Percentiles rank a stretch among this genome's conserved stretches.
Evolutionary conservation across 2,888 invertebrate genomes (phyloP).

Genomic region (Acanthosoma haemorrhoidale): DNA sequence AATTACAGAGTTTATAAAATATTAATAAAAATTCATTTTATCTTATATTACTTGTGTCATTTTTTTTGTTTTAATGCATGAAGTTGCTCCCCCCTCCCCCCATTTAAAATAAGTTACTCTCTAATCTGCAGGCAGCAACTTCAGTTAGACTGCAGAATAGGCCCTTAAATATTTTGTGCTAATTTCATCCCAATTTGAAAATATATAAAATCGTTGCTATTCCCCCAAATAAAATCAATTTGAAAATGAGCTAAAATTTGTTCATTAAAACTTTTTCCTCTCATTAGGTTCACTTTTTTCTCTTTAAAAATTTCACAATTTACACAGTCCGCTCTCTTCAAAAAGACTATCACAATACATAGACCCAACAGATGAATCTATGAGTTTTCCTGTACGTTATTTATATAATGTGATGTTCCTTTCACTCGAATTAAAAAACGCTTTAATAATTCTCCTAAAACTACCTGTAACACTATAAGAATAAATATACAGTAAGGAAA

Average conservation of each 20-base stretch:
- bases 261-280: constrained; percentile 11
- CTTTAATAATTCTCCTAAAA: constrained; percentile 28
- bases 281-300: constrained; percentile 1
- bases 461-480: constrained; percentile 37
- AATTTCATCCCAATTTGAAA: constrained; percentile 17
- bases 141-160: constrained; percentile 12
- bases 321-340: constrained; percentile 18
- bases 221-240: constrained; percentile 20
- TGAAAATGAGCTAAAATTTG: constrained; percentile 17
- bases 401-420: constrained; percentile 30
- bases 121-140: constrained; percentile 5
- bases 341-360: constrained; percentile 19
- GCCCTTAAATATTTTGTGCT: constrained; percentile 25
- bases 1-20: constrained; percentile 19
- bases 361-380: not conserved
- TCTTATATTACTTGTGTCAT: constrained; percentile 19
- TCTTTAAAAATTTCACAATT: constrained; percentile 20
- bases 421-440: constrained; percentile 18
- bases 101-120: not conserved
- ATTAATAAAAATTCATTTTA: constrained; percentile 21
- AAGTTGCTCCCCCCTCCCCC: not conserved
- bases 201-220: constrained; percentile 29
- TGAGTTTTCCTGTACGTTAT: constrained; percentile 15
- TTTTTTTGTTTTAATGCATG: not conserved
- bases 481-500: constrained; percentile 39